Evolutionary conservation across 2,888 invertebrate species (phyloP).

Genomic region (Microplitis manilae): DNA sequence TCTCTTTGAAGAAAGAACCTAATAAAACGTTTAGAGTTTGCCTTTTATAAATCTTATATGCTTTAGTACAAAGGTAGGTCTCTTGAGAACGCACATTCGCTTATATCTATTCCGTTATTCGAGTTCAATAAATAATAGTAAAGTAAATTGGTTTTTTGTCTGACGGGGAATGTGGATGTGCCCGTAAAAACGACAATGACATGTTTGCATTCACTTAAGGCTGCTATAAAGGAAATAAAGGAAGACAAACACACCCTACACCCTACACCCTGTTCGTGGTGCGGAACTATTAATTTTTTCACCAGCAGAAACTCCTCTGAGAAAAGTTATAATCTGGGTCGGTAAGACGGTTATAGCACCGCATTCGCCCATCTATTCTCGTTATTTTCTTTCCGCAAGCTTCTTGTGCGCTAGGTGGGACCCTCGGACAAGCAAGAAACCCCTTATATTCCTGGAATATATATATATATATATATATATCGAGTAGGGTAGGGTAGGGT

Average conservation of each 20-base stretch:
- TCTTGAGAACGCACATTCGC: neutral
- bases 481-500: no score
- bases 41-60: constrained; percentile 12
- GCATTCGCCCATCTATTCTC: constrained; percentile 49
- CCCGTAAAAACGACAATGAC: constrained; percentile 7
- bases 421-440: constrained; percentile 16
- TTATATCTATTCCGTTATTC: neutral
- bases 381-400: constrained; percentile 49
- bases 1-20: constrained; percentile 14
- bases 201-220: constrained; percentile 29
- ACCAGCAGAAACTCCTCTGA: neutral
- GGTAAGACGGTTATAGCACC: neutral
- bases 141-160: neutral
- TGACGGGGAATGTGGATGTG: neutral
- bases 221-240: neutral
- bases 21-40: constrained; percentile 7
- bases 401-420: constrained; percentile 45
- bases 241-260: constrained; percentile 3
- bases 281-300: constrained; percentile 30
- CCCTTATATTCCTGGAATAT: neutral
- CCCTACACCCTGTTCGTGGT: constrained; percentile 14
- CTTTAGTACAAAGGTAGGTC: neutral
- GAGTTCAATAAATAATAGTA: neutral
- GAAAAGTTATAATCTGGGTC: constrained; percentile 28
- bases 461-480: no score